These are phyloP conservation scores for Campoletis sonorensis DNA, from an alignment of 1,140 invertebrate genomes.

Conservation along the genomic window DNA sequence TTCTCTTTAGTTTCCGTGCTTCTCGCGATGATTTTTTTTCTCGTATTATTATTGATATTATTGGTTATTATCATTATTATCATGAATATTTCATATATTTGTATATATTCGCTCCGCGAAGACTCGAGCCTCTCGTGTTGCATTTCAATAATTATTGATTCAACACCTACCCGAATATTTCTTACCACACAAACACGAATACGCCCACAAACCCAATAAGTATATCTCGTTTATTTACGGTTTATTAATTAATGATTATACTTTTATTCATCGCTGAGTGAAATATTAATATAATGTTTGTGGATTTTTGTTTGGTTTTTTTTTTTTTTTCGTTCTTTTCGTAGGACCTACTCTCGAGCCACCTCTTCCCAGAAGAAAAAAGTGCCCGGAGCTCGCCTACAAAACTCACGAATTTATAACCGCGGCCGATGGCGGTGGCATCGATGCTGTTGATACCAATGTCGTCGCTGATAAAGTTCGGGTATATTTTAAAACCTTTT, in stretches of 20 bases:
- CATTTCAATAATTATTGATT: conserved; percentile 3
- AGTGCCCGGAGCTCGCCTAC: conserved; percentile 90
- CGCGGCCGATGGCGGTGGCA: conserved; percentile 77
- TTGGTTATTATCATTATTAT: neutral
- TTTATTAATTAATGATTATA: too few species aligned
- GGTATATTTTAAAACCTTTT: conserved; percentile 48
- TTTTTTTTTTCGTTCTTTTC: conserved; percentile 60
- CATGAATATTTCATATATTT: neutral
- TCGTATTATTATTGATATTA: too few species aligned
- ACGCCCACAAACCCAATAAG: neutral
- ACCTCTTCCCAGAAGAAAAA: conserved; percentile 89
- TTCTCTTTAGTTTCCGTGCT: neutral
- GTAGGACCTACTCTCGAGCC: conserved; percentile 83
- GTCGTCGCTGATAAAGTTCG: conserved; percentile 74
- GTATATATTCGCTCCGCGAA: conserved; percentile 27
- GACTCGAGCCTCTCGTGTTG: conserved; percentile 18
- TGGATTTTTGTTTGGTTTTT: too few species aligned
- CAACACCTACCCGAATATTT: neutral
- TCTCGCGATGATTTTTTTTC: conserved; percentile 3
- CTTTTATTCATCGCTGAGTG: too few species aligned
- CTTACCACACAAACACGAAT: neutral
- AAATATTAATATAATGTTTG: neutral
- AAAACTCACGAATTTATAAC: conserved; percentile 88
- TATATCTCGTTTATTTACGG: too few species aligned
- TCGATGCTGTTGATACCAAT: conserved; percentile 74